A percentile compares a stretch with the other conserved stretches of the same genome.
phyloP scores from a whole-genome alignment of 1,140 invertebrate genomes.

The Paraescarpia echinospica region DNA sequence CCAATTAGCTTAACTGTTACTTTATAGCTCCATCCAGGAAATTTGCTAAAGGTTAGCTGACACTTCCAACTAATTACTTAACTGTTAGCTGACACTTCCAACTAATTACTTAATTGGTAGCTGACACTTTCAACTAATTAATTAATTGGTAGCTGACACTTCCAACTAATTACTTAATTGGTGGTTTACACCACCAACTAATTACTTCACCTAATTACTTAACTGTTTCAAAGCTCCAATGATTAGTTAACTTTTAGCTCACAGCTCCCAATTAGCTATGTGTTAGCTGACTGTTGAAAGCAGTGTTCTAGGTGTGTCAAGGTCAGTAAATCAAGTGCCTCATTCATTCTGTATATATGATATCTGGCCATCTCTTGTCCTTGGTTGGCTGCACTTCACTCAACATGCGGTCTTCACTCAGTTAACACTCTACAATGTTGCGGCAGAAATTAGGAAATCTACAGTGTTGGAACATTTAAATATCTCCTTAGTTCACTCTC shows the following conservation, averaged over 20 bases:
- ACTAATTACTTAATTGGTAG: too few relatives aligned
- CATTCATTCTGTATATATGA: not conserved
- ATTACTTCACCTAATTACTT: too few relatives aligned
- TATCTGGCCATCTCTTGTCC: not conserved
- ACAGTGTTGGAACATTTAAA: too few relatives aligned
- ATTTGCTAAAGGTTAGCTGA: too few relatives aligned
- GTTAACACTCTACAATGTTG: not conserved
- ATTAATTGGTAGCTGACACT: too few relatives aligned
- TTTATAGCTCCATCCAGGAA: not conserved
- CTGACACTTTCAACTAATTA: too few relatives aligned
- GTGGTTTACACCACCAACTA: too few relatives aligned
- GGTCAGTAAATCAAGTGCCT: not conserved
- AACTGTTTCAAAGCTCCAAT: too few relatives aligned
- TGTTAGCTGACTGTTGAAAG: not conserved
- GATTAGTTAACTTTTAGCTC: not conserved
- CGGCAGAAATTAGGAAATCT: too few relatives aligned
- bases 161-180: too few relatives aligned
- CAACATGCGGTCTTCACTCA: not conserved
- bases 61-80: not conserved
- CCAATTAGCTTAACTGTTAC: not conserved
- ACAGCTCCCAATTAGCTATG: not conserved
- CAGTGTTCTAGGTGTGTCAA: not conserved
- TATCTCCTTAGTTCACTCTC: too few relatives aligned
- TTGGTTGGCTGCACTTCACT: not conserved
- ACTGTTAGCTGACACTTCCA: not conserved